Base-by-base conservation (phyloP, 1,140 invertebrate genomes). In the Wasmannia auropunctata region DNA sequence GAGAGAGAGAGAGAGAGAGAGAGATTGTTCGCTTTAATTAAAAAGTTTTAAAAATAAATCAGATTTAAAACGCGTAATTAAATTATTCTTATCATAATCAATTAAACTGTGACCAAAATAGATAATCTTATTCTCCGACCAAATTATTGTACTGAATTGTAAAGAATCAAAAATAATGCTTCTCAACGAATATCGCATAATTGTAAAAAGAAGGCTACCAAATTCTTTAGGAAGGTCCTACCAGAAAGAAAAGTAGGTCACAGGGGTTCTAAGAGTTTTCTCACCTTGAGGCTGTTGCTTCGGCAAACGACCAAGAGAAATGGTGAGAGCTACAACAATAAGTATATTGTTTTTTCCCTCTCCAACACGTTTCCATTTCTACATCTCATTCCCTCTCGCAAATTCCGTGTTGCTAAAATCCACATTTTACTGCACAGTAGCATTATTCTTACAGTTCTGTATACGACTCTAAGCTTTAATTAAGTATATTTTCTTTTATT, bases 221-320 rank as follows among this genome's bases (percentile, higher is more conserved):
- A 81, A 77, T 77, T 77, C 75, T 28, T 49, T 28, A 34, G 37
- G 10, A 60, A 60, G 54, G 43, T 46, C 63, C 37, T 28, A 58
- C 16, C 4, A 16, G 72, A 85, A 74, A 85, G 16, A 72, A 87
- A 87, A 87, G 22, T 87, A 28, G 81, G 86, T 85, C 86, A n/a
- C n/a, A 87, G 72, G 34, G 25, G 34, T 49, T 54, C 63, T 51
- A 16, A 67, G n/a, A 46, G 51, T 77, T 62, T 62, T 76, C 81
- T 85, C 81, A 87, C 51, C 86, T 85, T 62, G 25, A 72, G 67
- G 46, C 54, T 87, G 72, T 85, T 85, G 81, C 72, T 85, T 75
- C 80, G 67, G n/a, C 70, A 75, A 87, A 87, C 62, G 62, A 34
- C 81, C 60, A 19, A 19, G 46, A 51, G 40, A 74, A 84, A 87